Base-by-base conservation (phyloP, 2,797 vertebrate genomes). In the Lindbergichthys nudifrons region DNA sequence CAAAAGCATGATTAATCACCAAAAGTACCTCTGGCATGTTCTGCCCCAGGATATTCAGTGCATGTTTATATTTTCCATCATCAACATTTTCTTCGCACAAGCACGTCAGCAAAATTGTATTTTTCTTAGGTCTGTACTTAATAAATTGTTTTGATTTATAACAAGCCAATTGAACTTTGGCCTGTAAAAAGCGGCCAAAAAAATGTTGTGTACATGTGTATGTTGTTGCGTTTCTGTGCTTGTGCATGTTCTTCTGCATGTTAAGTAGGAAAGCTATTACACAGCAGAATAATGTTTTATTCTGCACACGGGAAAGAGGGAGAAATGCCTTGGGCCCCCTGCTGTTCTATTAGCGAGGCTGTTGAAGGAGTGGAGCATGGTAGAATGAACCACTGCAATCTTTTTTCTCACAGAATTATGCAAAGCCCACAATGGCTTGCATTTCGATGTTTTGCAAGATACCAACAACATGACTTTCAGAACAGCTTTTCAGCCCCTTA, bases 191-290 rank as follows among this genome's bases (percentile, higher is more conserved):
- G 32, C 32, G 7, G 1, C 7, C 32, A 1, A 9, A 36, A 9
- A 9, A 30, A 9, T 48, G 43, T 13, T 65, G 0, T 45, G 23
- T 57, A 8, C 3, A 5, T 12, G 12, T 46, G 26, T 5, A 16
- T 36, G 50, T 14, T n/a, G 10, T 32, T 46, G 56, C 30, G 11
- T 69, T 65, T 79, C 45, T 48, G 51, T 36, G 48, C 58, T 43
- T 18, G 13, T 46, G 26, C 36, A 57, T 59, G 61, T 69, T 73
- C 63, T 79, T 85, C 75, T 81, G 54, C 76, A 78, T 87, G 65
- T 75, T 82, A 78, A 85, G 74, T 74, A 65, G 70, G 16, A 74
- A 83, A 82, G 86, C 79, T 81, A 72, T 87, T 83, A 81, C 62
- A 72, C 65, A 70, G 57, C 39, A 59, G 79, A 79, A 81, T 65